Evolutionary conservation across 2,888 invertebrate species (phyloP).

Genomic region (Lasius fuliginosus): DNA sequence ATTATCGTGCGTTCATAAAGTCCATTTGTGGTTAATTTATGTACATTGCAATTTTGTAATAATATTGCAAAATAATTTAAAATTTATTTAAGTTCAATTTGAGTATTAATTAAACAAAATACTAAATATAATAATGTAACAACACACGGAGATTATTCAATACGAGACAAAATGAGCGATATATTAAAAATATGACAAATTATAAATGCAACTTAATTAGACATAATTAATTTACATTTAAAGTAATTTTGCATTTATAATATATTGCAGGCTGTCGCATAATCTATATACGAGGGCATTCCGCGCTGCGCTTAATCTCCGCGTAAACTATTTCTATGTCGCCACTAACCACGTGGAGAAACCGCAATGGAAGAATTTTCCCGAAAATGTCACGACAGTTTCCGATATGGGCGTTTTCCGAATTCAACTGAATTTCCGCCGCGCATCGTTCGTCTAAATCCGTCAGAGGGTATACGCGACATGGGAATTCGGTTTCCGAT

Average conservation of each 20-base stretch:
- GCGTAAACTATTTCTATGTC: background rate
- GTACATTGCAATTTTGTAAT: background rate
- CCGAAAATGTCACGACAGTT: slow-evolving; percentile 20
- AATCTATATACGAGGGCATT: background rate
- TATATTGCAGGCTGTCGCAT: background rate
- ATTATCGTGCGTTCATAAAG: slow-evolving; percentile 6
- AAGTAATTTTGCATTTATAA: background rate
- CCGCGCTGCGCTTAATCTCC: background rate
- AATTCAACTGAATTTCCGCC: slow-evolving; percentile 34
- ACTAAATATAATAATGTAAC: slow-evolving; percentile 6
- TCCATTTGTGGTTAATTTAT: slow-evolving; percentile 27
- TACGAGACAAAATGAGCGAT: background rate
- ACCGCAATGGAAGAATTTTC: slow-evolving; percentile 5
- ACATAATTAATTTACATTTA: slow-evolving; percentile 5
- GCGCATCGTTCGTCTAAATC: slow-evolving; percentile 57
- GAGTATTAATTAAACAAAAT: slow-evolving; percentile 28
- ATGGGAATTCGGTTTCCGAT: slow-evolving; percentile 78
- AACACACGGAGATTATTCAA: slow-evolving; percentile 1
- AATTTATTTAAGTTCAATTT: slow-evolving; percentile 14
- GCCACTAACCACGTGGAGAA: background rate
- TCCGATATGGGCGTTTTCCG: slow-evolving; percentile 31
- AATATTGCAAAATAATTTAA: slow-evolving; percentile 2
- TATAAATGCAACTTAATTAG: background rate
- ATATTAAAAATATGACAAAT: background rate
- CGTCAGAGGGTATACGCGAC: slow-evolving; percentile 48